Evolutionary conservation across 2,113 vertebrate genomes (phyloP), one percentile per base, ranked within the genome.

Genomic region (Hydrochoerus hydrochaeris): DNA sequence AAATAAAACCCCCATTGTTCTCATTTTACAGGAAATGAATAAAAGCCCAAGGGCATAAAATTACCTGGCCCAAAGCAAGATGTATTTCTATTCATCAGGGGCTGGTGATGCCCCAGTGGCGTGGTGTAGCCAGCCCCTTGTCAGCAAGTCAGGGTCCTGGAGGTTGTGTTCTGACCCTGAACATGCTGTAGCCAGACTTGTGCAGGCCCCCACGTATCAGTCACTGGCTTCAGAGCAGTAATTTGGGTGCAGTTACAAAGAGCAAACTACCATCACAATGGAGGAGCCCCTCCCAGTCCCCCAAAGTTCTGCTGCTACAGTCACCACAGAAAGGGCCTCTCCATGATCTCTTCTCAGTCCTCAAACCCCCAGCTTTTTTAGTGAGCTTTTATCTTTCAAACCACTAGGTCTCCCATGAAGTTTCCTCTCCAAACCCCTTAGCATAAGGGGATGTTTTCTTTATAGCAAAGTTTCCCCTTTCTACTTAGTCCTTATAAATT

Each of bases 1-100:
- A 88, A 84, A 46, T 49, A 49, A 95, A 90, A 57, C 49, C 32
- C 57, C 32, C 65, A 58, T 8, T 13, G 63, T 77, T 28, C n/a
- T 90, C 63, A 89, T 88, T 89, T 91, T 94, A 82, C 2, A 30
- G 46, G n/a, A 94, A 44, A 88, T 41, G 54, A 52, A 73, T 41
- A n/a, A 58, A 69, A 28, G 52, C 49, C 49, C 0, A 19, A 9
- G 67, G 26, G 35, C 10, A 87, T 91, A 90, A 62, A 90, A 93
- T 88, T 92, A 94, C 82, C 81, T 88, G 52, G 78, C 32, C 57
- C 69, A 85, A 85, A 41, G 71, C 44, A 90, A 78, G 24, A 28
- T 24, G 12, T 28, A 90, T 30, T 90, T 95, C 38, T 54, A 10
- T 54, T 86, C 35, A 67, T 35, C 85, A 44, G 67, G 57, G 46